Base-by-base conservation (phyloP, 2,888 invertebrate genomes). In the Stomorhina lunata region DNA sequence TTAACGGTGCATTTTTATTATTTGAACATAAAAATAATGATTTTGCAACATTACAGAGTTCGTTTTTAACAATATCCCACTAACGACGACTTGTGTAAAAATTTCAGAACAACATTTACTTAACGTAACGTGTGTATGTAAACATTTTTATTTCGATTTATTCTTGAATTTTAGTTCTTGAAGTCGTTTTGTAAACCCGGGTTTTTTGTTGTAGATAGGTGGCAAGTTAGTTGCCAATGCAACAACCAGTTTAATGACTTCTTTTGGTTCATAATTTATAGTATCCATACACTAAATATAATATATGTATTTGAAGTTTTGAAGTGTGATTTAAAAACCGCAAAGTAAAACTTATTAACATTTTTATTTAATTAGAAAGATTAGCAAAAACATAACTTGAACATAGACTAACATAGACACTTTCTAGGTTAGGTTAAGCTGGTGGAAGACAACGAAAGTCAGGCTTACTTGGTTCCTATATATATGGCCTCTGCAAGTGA, bases 1-100 rank as follows among this genome's bases (percentile, higher is more conserved):
- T 72, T 79, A 72, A 72, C 72, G 72, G 78, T 66, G 34, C 37
- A 72, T 50, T 79, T 65, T 9, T 40, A n/a, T n/a, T n/a, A 50
- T 79, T 72, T 17, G 48, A 69, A 43, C 40, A 48, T 27, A 45
- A 65, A 57, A 72, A 40, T 17, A 3, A 43, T 66, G 32, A n/a
- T n/a, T n/a, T 66, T 72, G 63, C 37, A 79, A 66, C n/a, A n/a
- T n/a, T n/a, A n/a, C n/a, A n/a, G n/a, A n/a, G n/a, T n/a, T n/a
- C n/a, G n/a, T n/a, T n/a, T n/a, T n/a, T n/a, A n/a, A n/a, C n/a
- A 68, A 76, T 29, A 29, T 63, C 43, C 15, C 32, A 75, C 65
- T 22, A 45, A 17, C 53, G 55, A 71, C 25, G 6, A 37, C 37
- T 48, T 7, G 4, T 48, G 15, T 5, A 4, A 0, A 22, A 27